Percentiles rank a stretch among this genome's conserved stretches.
Evolutionary conservation across 2,888 invertebrate genomes (phyloP).

Genomic region (Desoria tigrina): DNA sequence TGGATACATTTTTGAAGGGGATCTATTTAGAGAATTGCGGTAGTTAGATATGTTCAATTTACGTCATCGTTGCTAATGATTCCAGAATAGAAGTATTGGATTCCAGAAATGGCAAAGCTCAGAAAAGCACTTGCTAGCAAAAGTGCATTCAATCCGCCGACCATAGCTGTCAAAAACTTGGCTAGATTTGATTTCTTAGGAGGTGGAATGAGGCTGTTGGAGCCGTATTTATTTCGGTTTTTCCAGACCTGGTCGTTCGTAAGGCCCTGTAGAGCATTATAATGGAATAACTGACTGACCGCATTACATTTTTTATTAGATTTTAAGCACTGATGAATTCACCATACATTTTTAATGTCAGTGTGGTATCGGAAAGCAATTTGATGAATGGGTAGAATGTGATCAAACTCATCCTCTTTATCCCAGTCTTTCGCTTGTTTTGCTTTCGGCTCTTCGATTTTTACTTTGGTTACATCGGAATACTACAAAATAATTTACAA

Average conservation of each 20-base stretch:
- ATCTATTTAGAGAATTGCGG: too few relatives aligned
- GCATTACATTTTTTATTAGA: not conserved
- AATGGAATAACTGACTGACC: not conserved
- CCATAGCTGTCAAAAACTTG: conserved; percentile 61
- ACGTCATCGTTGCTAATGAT: conserved; percentile 60
- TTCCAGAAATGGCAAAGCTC: conserved; percentile 59
- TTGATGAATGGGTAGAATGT: conserved; percentile 42
- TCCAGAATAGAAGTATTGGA: conserved; percentile 57
- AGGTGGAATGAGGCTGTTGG: conserved; percentile 59
- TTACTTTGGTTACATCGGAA: conserved; percentile 30
- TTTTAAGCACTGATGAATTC: not conserved
- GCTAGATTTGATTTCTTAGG: conserved; percentile 61
- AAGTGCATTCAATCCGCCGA: conserved; percentile 60
- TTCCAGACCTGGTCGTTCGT: conserved; percentile 57
- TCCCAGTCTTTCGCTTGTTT: conserved; percentile 45
- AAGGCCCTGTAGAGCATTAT: conserved; percentile 59
- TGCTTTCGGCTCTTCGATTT: conserved; percentile 24
- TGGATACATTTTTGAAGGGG: too few relatives aligned
- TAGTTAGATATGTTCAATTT: conserved; percentile 28
- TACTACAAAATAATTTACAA: conserved; percentile 22
- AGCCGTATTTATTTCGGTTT: conserved; percentile 56
- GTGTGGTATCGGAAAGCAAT: conserved; percentile 32
- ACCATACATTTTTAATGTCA: conserved; percentile 22
- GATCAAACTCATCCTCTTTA: conserved; percentile 45
- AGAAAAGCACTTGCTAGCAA: conserved; percentile 60